A percentile compares a stretch with the other conserved stretches of the same genome.
Evolutionary conservation across 2,113 vertebrate species (phyloP).

Genomic region (Cygnus atratus): DNA sequence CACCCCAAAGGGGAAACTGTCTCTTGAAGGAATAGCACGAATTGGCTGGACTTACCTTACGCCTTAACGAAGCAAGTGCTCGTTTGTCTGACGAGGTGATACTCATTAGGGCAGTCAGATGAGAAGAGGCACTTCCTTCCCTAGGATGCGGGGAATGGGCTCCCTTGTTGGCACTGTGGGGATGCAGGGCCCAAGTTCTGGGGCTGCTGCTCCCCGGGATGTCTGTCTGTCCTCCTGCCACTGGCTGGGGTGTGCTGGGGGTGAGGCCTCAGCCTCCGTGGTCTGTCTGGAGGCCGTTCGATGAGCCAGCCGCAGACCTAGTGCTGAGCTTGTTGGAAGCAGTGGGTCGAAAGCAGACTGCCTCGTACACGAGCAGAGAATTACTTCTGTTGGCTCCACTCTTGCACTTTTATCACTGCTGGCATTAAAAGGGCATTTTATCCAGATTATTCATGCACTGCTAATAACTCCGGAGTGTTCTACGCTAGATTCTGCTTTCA

Average conservation of each 20-base stretch:
- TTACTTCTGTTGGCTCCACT: not conserved
- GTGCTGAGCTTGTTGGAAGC: accelerated
- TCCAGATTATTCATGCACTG: slow-evolving; percentile 35
- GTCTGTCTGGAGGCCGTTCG: accelerated
- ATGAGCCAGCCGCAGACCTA: not conserved
- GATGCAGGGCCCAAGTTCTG: not conserved
- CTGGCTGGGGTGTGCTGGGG: not conserved
- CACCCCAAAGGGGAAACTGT: not conserved
- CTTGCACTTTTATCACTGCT: not conserved
- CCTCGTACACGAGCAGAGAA: not conserved
- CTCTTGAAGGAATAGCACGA: not conserved
- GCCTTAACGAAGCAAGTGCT: not conserved
- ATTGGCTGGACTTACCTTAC: not conserved
- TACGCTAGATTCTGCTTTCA: not conserved
- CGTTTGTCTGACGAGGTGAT: not conserved
- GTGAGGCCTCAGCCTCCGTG: not conserved
- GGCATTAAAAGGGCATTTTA: slow-evolving; percentile 9
- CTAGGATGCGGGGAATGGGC: not conserved
- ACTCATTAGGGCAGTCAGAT: not conserved
- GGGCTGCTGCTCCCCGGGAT: not conserved
- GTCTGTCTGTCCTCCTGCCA: not conserved
- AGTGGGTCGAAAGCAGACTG: not conserved
- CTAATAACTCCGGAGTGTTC: not conserved
- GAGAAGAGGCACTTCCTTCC: not conserved
- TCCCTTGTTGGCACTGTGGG: not conserved